phyloP scores from a whole-genome alignment of 2,888 invertebrate species.

The Nowickia ferox region DNA sequence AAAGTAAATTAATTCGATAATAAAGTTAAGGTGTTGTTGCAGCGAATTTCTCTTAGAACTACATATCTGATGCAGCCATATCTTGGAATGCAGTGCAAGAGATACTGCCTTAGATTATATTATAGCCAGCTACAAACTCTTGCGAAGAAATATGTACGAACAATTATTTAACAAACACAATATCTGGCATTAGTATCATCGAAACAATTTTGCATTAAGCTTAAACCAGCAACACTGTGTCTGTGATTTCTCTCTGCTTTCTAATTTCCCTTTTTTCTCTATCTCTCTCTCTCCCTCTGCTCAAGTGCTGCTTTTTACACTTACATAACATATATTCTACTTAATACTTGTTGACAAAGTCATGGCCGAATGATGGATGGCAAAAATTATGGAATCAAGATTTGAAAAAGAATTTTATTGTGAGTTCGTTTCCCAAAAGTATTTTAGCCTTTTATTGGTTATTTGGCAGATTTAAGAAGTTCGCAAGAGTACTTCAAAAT shows the following conservation, averaged over 20 bases:
- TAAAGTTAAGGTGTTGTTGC: no score
- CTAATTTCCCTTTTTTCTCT: not conserved
- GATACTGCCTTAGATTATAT: no score
- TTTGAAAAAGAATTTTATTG: not conserved
- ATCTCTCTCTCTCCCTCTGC: not conserved
- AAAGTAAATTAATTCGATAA: no score
- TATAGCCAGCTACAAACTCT: no score
- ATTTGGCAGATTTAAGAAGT: not conserved
- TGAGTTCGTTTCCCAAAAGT: not conserved
- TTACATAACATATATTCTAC: no score
- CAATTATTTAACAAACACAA: no score
- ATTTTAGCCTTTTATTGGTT: not conserved
- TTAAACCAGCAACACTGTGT: not conserved
- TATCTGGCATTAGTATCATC: no score
- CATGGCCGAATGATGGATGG: constrained; percentile 41
- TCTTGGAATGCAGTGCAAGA: no score
- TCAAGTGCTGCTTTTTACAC: not conserved
- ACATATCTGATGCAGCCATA: no score
- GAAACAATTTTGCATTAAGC: no score
- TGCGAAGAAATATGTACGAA: no score
- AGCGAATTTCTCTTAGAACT: no score
- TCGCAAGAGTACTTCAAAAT: not conserved
- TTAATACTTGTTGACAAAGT: constrained; percentile 53
- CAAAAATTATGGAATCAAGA: constrained; percentile 21
- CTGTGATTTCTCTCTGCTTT: not conserved